Conservation (phyloP, 2,888 invertebrate species). For the Palloptera scutellata region DNA sequence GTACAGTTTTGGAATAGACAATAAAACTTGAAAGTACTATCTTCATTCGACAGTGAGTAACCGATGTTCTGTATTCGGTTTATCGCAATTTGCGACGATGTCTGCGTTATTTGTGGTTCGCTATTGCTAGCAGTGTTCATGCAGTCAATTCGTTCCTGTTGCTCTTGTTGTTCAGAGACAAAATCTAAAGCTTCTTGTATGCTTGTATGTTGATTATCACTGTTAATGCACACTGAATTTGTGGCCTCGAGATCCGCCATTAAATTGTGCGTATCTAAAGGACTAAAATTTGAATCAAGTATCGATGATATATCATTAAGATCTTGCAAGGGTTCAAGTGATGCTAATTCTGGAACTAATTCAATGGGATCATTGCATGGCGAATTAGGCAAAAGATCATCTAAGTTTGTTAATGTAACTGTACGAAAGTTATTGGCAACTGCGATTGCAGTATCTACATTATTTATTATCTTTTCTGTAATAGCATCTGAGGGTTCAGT, state of each 20-base stretch:
- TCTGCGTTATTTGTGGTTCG: neutral
- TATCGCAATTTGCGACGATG: constrained; percentile 18
- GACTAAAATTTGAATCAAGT: constrained; percentile 41
- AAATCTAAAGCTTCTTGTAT: constrained; percentile 48
- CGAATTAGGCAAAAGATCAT: constrained; percentile 44
- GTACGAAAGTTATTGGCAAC: too few relatives aligned
- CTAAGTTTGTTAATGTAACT: constrained; percentile 36
- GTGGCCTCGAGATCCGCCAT: constrained; percentile 19
- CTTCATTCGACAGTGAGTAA: constrained; percentile 37
- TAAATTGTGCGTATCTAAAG: constrained; percentile 11
- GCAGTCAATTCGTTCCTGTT: constrained; percentile 22
- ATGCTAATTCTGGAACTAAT: constrained; percentile 40
- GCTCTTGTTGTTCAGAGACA: constrained; percentile 42
- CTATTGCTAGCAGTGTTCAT: neutral
- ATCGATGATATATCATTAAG: constrained; percentile 44
- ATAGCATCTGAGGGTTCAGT: neutral
- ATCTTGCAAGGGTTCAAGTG: constrained; percentile 42
- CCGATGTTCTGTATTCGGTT: constrained; percentile 53
- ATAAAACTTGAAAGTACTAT: constrained; percentile 47
- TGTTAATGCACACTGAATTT: constrained; percentile 34
- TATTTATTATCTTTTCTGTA: neutral
- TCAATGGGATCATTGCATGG: constrained; percentile 42
- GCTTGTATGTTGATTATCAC: constrained; percentile 44
- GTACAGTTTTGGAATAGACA: constrained; percentile 56
- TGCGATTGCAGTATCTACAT: neutral